Base-by-base conservation (phyloP, 1,140 invertebrate species). In the Parapsyche elsis region DNA sequence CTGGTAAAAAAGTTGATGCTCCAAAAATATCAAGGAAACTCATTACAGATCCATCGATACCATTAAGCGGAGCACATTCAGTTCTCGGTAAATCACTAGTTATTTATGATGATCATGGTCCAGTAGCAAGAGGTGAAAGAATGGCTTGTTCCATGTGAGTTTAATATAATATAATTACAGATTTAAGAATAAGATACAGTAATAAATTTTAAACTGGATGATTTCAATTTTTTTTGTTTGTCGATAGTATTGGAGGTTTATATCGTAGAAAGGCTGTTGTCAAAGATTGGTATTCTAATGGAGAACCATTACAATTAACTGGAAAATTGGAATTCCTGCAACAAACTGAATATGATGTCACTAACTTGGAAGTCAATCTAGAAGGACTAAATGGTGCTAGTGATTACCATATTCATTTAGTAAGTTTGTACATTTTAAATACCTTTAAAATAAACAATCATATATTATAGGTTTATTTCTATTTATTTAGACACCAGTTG, bases 221-320 rank as follows among this genome's bases (percentile, higher is more conserved):
- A 80, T 80, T 26, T 67, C 14, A 26, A 23, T 26, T 67, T 4
- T 2, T 67, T 14, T 23, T 67, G 84, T 23, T 82, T 83, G 75
- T 80, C 88, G 87, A 38, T 84, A 96, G 95, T 78, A 93, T 97
- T 71, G 91, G 90, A 53, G 91, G 92, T 5, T 88, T 94, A 4
- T 94, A 94, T 84, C 90, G 94, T 10, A 90, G 94, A 79, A 97
- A 97, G 88, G 95, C 94, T 7, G 95, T 97, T 9, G 94, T 92
- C 0, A 93, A 92, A 85, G 94, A 96, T 85, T 97, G 96, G 96
- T 96, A 94, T 87, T 92, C 94, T 19, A 96, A 97, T 86, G 94
- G 94, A 0, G 89, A 92, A 80, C 84, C 86, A 0, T 86, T 91
- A 49, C 86, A 88, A 0, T 87, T 95, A 12, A 91, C 89, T 83